Base-by-base conservation (phyloP, 1,140 invertebrate species). In the Lepidurus apus region DNA sequence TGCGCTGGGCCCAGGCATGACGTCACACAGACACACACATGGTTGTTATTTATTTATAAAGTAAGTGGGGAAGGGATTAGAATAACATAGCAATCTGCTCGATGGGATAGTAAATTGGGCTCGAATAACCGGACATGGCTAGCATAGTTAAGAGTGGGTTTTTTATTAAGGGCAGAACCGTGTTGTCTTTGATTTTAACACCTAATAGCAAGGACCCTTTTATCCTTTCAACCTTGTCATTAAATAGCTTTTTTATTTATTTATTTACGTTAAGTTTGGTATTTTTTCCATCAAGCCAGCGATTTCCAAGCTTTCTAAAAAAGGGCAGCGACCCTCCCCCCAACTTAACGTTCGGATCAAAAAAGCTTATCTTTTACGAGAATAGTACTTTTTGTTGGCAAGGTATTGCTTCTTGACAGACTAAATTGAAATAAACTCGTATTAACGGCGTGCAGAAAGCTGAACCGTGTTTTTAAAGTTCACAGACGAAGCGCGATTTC, bases 1-100 rank as follows among this genome's bases (percentile, higher is more conserved):
- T 7, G 17, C 13, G 53, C 9, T 7, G 21, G 53, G 53, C 17
- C 21, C 53, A 10, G 17, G 45, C 17, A 9, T 65, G 53, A 65
- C 53, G 53, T 65, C 53, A 65, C 34, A 34, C 13, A 17, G 21
- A 65, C 53, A 65, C 53, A 65, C 53, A 65, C 53, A 65, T 65
- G 53, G 53, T 1, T 65, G 53, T 65, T 65, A 65, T 65, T 65
- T 65, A 65, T 65, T 65, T 65, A 65, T 65, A 65, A 65, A 65
- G 53, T 65, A 65, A 65, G 53, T 65, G 53, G 53, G 53, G 21
- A 65, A 21, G 53, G 53, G 53, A 65, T 65, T 65, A 65, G 53
- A 21, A 65, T 9, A 65, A 65, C 53, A 65, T 65, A 65, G 53
- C 53, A 65, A 65, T 65, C 53, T 65, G 53, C 13, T 65, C 53